Evolutionary conservation across 2,888 invertebrate genomes (phyloP), one percentile per base, ranked within the genome.

Genomic region (Automeris io): DNA sequence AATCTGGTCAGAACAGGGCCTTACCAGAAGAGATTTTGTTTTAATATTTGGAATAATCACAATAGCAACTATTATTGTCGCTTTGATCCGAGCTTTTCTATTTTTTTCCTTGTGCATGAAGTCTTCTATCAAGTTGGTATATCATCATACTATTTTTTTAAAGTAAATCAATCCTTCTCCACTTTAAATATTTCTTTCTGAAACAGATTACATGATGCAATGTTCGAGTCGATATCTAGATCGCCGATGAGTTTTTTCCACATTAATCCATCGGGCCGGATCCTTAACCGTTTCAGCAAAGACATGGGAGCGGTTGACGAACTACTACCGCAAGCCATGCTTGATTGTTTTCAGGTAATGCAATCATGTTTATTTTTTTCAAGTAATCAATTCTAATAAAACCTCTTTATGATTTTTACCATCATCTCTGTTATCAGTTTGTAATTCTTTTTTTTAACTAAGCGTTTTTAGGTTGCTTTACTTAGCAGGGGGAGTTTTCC

Each of bases 251-350:
- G 75, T 42, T 96, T 96, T 69, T 96, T 95, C 63, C 94, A 96
- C 56, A 88, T 88, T 0, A 96, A 96, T 72, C 94, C 96, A 0
- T 90, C 91, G n/a, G 93, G 93, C 0, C 78, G 93, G 40, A 92
- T 96, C 43, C 79, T 96, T 13, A 88, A 88, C 46, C 70, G 96
- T 41, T 96, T 96, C 61, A 93, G 95, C 25, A 96, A 95, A 70
- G 96, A 96, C 61, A 91, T 95, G 70, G 95, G 95, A 0, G 89
- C 92, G 0, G 90, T 95, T 34, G 95, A 95, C 63, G 95, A 95
- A 60, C 60, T 92, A 34, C 70, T 95, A 7, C 94, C 94, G 0
- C 92, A 92, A 64, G 91, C 91, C 1, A 88, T 92, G 61, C 75
- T 94, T n/a, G 93, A 93, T 62, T 89, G 92, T 33, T 88, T 89